Percentiles rank a stretch among this genome's conserved stretches.
Evolutionary conservation across 2,797 vertebrate genomes (phyloP).

Genomic region (Megaceryle alcyon): DNA sequence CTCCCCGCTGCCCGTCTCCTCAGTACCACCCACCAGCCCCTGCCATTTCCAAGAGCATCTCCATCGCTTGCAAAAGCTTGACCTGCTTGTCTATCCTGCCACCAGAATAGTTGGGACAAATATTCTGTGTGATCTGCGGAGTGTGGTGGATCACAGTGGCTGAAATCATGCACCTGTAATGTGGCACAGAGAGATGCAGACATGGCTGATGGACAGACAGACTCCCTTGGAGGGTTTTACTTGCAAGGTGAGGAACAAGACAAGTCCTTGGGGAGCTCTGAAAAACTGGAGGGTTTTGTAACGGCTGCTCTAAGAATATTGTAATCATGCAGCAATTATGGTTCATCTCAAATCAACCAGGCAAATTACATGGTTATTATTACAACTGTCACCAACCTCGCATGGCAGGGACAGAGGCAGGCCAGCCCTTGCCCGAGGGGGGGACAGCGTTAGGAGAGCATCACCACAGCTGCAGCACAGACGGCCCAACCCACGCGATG

Average conservation of each 20-base stretch:
- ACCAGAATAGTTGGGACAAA: neutral
- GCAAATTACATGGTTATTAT: conserved; percentile 58
- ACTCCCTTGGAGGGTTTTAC: neutral
- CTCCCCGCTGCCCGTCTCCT: neutral
- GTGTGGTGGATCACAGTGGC: neutral
- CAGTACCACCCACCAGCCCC: neutral
- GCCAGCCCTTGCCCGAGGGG: neutral
- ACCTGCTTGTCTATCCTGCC: neutral
- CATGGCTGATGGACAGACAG: neutral
- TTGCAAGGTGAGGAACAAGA: neutral
- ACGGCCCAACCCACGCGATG: neutral
- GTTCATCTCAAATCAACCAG: conserved; percentile 55
- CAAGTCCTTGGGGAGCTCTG: conserved; percentile 14
- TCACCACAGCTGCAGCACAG: neutral
- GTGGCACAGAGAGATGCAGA: neutral
- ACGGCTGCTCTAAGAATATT: conserved; percentile 55
- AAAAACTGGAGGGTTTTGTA: conserved; percentile 1
- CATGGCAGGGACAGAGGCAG: neutral
- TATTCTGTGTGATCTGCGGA: rapidly evolving
- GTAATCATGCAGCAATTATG: conserved; percentile 66
- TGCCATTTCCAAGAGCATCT: neutral
- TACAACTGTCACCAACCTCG: conserved; percentile 18
- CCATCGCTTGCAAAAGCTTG: neutral
- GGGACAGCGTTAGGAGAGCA: neutral
- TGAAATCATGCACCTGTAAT: rapidly evolving